Evolutionary conservation across 23 tunicate species (phyloP).

Genomic region (Phallusia fumigata): DNA sequence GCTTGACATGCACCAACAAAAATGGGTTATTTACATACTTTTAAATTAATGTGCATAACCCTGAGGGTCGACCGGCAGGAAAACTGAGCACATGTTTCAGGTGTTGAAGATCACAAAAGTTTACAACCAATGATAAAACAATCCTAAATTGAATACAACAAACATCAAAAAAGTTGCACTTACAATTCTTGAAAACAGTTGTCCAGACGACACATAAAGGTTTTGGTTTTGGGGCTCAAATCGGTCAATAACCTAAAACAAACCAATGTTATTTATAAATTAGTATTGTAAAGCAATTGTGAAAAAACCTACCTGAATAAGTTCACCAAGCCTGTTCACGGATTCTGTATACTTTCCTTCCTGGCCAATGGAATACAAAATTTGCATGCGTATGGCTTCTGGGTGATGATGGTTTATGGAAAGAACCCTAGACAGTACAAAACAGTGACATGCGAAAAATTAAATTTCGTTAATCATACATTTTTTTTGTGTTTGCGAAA

Average conservation of each 20-base stretch:
- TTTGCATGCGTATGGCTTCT: constrained; percentile 70
- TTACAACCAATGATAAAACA: too few species aligned
- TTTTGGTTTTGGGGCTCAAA: constrained; percentile 85
- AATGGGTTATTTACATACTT: too few species aligned
- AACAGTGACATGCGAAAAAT: too few species aligned
- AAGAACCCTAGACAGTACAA: too few species aligned
- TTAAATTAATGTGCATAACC: too few species aligned
- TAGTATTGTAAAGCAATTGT: not conserved
- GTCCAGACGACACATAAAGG: constrained; percentile 58
- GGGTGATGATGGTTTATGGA: constrained; percentile 67
- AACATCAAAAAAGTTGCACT: constrained; percentile 4
- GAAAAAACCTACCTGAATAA: constrained; percentile 51
- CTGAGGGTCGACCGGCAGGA: too few species aligned
- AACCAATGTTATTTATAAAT: not conserved
- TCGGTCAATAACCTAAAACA: constrained; percentile 78
- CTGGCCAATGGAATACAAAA: constrained; percentile 46
- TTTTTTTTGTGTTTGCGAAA: too few species aligned
- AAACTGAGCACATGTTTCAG: too few species aligned
- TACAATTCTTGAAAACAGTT: constrained; percentile 80
- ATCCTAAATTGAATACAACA: too few species aligned
- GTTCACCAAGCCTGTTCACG: constrained; percentile 68
- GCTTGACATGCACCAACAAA: too few species aligned
- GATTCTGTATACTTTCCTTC: constrained; percentile 73
- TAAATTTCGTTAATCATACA: too few species aligned
- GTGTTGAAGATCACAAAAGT: too few species aligned